A percentile compares a stretch with the other conserved stretches of the same genome.
phyloP scores from a whole-genome alignment of 2,797 vertebrate species.

The Anguilla megastoma region DNA sequence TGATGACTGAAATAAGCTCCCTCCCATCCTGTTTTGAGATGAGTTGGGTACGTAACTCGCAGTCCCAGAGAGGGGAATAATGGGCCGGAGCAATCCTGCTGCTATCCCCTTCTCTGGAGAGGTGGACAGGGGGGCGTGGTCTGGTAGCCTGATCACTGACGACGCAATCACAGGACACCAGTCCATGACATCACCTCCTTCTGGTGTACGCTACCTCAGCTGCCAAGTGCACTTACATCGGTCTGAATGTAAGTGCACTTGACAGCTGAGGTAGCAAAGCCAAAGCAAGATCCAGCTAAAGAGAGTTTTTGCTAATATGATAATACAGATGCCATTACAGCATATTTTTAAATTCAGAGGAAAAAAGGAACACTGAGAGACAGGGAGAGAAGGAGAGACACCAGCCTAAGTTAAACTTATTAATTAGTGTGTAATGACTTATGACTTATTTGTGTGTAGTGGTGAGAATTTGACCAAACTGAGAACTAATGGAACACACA shows the following conservation, averaged over 20 bases:
- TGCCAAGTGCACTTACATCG: neutral
- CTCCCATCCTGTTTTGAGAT: neutral
- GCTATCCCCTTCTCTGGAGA: neutral
- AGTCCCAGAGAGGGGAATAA: neutral
- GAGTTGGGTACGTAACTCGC: neutral
- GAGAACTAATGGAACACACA: conserved; percentile 9
- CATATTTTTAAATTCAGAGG: neutral
- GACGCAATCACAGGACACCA: neutral
- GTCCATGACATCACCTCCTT: conserved; percentile 21
- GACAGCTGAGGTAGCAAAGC: neutral
- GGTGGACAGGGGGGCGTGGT: neutral
- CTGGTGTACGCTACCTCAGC: no score
- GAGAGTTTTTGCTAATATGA: neutral
- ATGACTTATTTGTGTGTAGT: neutral
- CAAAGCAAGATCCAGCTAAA: neutral
- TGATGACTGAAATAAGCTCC: conserved; percentile 15
- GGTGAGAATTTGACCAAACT: conserved; percentile 27
- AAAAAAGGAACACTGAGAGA: neutral
- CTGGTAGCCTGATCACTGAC: neutral
- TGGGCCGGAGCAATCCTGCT: conserved; percentile 4
- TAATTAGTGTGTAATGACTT: neutral
- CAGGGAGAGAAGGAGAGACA: neutral
- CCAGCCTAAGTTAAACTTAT: neutral
- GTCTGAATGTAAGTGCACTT: neutral
- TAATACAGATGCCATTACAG: neutral